Evolutionary conservation across 1,140 invertebrate species (phyloP).

Genomic region (Acyrthosiphon pisum): DNA sequence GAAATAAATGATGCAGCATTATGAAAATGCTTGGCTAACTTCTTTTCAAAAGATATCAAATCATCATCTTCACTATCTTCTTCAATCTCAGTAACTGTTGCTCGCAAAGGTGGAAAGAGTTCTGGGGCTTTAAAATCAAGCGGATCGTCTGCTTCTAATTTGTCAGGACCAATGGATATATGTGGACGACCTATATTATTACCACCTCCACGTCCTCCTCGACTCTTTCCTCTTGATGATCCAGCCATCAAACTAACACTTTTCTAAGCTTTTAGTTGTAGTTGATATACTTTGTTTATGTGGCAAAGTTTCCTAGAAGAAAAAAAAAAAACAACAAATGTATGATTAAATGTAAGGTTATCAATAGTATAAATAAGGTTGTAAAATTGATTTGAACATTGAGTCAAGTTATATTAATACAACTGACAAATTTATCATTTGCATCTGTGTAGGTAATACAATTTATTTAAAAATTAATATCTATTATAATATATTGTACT

Average conservation of each 20-base stretch:
- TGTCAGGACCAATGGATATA: constrained; percentile 33
- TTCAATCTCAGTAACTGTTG: constrained; percentile 56
- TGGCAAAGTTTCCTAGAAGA: constrained; percentile 1
- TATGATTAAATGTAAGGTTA: not conserved
- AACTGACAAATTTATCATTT: no score
- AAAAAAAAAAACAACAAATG: not conserved
- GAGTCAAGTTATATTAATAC: not conserved
- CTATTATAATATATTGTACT: no score
- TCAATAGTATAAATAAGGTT: not conserved
- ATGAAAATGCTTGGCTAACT: constrained; percentile 48
- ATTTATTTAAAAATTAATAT: no score
- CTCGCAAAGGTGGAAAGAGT: constrained; percentile 47
- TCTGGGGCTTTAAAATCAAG: constrained; percentile 46
- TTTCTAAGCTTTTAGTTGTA: constrained; percentile 36
- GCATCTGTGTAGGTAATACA: no score
- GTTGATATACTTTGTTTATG: constrained; percentile 39
- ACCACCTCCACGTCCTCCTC: constrained; percentile 48
- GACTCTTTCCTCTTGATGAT: constrained; percentile 1
- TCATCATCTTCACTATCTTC: constrained; percentile 58
- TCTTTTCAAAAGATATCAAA: constrained; percentile 41
- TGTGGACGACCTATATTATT: constrained; percentile 6
- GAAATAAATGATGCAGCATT: constrained; percentile 51
- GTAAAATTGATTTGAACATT: not conserved
- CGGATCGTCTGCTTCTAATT: constrained; percentile 28
- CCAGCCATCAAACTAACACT: constrained; percentile 56